phyloP scores from a whole-genome alignment of 2,888 invertebrate genomes.

The Lissocephala sabroskyi region DNA sequence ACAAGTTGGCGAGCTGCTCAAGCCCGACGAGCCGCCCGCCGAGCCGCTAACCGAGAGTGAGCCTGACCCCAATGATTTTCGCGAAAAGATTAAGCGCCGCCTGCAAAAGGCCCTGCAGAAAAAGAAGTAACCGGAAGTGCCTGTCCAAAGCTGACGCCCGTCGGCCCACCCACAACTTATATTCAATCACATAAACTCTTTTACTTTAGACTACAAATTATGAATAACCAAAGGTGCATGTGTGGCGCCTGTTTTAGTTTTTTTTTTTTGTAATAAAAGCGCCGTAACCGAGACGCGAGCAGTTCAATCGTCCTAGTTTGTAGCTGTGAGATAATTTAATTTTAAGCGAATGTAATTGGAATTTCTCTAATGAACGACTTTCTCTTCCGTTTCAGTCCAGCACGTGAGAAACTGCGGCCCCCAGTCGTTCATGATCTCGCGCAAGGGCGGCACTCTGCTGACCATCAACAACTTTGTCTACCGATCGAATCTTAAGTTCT shows the following conservation, averaged over 20 bases:
- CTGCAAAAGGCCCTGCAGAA: conserved; percentile 66
- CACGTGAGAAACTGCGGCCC: conserved; percentile 68
- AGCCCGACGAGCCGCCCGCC: neutral
- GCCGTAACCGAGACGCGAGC: too few relatives aligned
- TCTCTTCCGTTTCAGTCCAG: conserved; percentile 50
- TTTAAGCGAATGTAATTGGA: neutral
- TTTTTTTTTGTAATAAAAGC: neutral
- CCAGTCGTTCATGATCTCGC: conserved; percentile 70
- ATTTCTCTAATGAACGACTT: neutral
- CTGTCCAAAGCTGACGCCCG: too few relatives aligned
- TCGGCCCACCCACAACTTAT: conserved; percentile 6
- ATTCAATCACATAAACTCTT: conserved; percentile 12
- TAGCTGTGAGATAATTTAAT: neutral
- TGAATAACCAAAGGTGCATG: too few relatives aligned
- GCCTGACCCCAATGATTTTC: conserved; percentile 59
- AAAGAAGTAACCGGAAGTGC: conserved; percentile 47
- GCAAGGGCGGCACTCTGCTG: conserved; percentile 70
- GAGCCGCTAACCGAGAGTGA: neutral
- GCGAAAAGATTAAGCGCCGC: conserved; percentile 69
- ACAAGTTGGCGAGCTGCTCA: neutral
- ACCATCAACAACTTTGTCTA: conserved; percentile 71
- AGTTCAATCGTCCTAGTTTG: neutral
- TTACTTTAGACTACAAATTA: neutral
- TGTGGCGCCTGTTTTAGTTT: too few relatives aligned
- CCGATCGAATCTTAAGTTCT: conserved; percentile 71